Percentiles rank a stretch among this genome's conserved stretches.
Evolutionary conservation across 2,113 vertebrate species (phyloP).

Genomic region (Spea bombifrons): DNA sequence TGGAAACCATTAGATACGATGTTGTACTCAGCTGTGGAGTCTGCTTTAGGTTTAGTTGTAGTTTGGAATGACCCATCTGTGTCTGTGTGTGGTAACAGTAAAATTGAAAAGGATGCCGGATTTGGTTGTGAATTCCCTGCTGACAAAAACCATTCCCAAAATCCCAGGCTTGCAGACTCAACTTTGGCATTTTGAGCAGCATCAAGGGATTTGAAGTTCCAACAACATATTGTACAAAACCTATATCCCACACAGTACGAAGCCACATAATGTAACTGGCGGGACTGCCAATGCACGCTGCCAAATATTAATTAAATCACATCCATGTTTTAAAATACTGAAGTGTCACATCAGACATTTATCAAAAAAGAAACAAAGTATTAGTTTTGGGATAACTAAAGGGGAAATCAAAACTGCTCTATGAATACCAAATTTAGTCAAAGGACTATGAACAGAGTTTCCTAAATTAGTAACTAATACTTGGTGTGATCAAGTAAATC

Average conservation of each 20-base stretch:
- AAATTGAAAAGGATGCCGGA: slow-evolving; percentile 29
- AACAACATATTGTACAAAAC: slow-evolving; percentile 6
- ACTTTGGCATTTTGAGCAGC: slow-evolving; percentile 5
- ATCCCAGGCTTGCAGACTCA: slow-evolving; percentile 22
- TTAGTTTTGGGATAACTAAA: no score
- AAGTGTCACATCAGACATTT: no score
- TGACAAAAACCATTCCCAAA: slow-evolving; percentile 26
- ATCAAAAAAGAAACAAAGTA: no score
- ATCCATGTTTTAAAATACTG: no score
- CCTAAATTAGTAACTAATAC: no score
- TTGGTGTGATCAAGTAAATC: no score
- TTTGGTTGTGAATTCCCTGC: slow-evolving; percentile 27
- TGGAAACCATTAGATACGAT: slow-evolving; percentile 20
- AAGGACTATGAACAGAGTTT: no score
- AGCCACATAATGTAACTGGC: slow-evolving; percentile 19
- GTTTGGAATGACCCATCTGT: slow-evolving; percentile 27
- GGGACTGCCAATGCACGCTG: not conserved
- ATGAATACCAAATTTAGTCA: no score
- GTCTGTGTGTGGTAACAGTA: slow-evolving; percentile 31
- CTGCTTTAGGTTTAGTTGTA: slow-evolving; percentile 30
- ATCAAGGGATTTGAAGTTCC: slow-evolving; percentile 21
- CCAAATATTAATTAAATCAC: not conserved
- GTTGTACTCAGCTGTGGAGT: slow-evolving; percentile 1
- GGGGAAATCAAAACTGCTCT: no score
- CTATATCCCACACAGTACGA: not conserved